Conservation (phyloP, 2,888 invertebrate genomes). For the Clunio marinus region DNA sequence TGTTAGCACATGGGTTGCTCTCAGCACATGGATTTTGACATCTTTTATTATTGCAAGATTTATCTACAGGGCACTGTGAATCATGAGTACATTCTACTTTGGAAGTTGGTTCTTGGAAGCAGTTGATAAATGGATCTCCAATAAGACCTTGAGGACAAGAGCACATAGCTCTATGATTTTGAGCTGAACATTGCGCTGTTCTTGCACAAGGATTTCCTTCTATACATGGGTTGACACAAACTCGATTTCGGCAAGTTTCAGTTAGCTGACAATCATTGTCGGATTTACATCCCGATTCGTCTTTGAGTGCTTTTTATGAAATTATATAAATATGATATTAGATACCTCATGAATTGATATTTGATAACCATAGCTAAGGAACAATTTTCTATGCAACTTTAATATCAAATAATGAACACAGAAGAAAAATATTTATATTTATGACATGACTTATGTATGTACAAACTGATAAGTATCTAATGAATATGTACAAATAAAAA, state of each 20-base stretch:
- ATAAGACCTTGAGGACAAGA: constrained; percentile 67
- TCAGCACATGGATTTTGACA: constrained; percentile 78
- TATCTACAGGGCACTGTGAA: constrained; percentile 68
- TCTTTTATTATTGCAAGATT: constrained; percentile 72
- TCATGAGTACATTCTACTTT: constrained; percentile 68
- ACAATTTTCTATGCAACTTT: too few relatives aligned
- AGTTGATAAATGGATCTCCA: constrained; percentile 78
- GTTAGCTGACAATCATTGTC: constrained; percentile 68
- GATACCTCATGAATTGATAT: too few relatives aligned
- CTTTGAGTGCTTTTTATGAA: constrained; percentile 1
- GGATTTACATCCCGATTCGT: constrained; percentile 61
- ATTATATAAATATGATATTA: too few relatives aligned
- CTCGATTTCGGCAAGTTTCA: constrained; percentile 66
- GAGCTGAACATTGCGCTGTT: constrained; percentile 72
- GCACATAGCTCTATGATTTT: constrained; percentile 72
- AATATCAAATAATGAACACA: too few relatives aligned
- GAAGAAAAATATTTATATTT: too few relatives aligned
- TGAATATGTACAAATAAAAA: too few relatives aligned
- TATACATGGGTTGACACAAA: constrained; percentile 73
- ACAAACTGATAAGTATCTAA: too few relatives aligned
- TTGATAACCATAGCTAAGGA: too few relatives aligned
- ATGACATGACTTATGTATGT: too few relatives aligned
- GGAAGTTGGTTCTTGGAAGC: constrained; percentile 56
- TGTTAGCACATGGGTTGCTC: constrained; percentile 72
- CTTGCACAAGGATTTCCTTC: constrained; percentile 67